phyloP scores from a whole-genome alignment of 2,797 vertebrate species.

The Nothura maculosa region DNA sequence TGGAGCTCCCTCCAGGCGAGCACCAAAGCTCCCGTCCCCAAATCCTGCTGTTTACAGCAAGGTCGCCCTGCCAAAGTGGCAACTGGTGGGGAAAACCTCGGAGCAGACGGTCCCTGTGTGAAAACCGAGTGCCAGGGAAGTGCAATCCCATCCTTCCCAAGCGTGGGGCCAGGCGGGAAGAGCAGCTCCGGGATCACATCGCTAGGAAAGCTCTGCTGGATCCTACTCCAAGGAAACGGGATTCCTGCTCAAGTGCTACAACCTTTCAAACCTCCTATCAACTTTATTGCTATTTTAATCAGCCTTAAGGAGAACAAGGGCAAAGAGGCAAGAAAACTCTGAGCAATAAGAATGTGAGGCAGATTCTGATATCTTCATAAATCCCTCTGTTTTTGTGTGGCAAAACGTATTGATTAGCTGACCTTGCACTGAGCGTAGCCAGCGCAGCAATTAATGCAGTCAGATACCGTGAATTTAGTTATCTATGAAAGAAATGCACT shows the following conservation, averaged over 20 bases:
- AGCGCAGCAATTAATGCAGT: conserved; percentile 11
- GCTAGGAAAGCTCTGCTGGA: not conserved
- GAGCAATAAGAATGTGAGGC: not conserved
- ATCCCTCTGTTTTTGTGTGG: conserved; percentile 5
- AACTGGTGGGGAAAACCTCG: rapidly evolving
- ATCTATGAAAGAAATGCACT: not conserved
- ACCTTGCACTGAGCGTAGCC: not conserved
- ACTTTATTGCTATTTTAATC: conserved; percentile 13
- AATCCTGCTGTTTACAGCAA: not conserved
- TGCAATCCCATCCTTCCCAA: rapidly evolving
- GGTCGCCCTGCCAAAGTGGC: not conserved
- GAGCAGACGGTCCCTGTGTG: not conserved
- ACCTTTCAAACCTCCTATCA: not conserved
- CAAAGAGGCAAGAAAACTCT: not conserved
- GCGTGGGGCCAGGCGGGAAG: rapidly evolving
- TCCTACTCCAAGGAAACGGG: not conserved
- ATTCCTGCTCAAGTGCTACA: not conserved
- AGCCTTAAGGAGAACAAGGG: not conserved
- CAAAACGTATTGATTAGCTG: conserved; percentile 36
- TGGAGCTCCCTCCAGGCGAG: not conserved
- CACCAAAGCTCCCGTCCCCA: rapidly evolving
- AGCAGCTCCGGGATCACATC: rapidly evolving
- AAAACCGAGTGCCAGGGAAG: not conserved
- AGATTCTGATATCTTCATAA: not conserved
- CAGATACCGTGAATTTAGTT: conserved; percentile 26